Percentiles rank a stretch among this genome's conserved stretches.
Conservation (phyloP, 2,113 vertebrate genomes). For the Chunga burmeisteri region DNA sequence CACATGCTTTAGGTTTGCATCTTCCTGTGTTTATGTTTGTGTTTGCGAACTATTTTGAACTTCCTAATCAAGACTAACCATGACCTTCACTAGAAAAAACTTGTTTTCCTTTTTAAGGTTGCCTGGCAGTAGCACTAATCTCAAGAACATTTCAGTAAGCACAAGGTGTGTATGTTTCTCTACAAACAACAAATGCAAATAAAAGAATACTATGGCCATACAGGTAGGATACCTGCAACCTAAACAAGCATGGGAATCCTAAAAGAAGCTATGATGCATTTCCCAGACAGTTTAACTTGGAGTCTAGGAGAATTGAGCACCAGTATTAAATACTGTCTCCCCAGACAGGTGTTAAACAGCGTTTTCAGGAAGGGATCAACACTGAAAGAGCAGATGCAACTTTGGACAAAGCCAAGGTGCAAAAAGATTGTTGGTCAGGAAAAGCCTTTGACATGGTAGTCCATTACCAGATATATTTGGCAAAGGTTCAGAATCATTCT, state of each 20-base stretch:
- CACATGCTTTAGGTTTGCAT: neutral
- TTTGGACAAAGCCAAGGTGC: neutral
- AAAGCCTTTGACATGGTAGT: neutral
- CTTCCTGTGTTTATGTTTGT: neutral
- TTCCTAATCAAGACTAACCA: neutral
- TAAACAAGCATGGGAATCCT: neutral
- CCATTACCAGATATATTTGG: neutral
- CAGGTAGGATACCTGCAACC: neutral
- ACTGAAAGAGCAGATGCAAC: neutral
- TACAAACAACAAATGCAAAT: neutral
- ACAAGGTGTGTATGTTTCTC: neutral
- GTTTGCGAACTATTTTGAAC: neutral
- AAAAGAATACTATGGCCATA: neutral
- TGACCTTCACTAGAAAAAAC: neutral
- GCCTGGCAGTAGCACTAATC: neutral
- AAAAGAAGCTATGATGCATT: neutral
- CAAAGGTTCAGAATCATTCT: neutral
- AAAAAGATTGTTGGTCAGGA: neutral
- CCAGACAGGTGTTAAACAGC: neutral
- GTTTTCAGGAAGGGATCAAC: neutral
- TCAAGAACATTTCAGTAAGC: neutral
- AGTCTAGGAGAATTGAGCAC: neutral
- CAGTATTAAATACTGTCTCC: accelerated
- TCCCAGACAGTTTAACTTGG: neutral
- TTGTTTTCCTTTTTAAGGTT: neutral